Evolutionary conservation across 64 coral and sea anemone genomes (phyloP).

Genomic region (Acropora tenuis): DNA sequence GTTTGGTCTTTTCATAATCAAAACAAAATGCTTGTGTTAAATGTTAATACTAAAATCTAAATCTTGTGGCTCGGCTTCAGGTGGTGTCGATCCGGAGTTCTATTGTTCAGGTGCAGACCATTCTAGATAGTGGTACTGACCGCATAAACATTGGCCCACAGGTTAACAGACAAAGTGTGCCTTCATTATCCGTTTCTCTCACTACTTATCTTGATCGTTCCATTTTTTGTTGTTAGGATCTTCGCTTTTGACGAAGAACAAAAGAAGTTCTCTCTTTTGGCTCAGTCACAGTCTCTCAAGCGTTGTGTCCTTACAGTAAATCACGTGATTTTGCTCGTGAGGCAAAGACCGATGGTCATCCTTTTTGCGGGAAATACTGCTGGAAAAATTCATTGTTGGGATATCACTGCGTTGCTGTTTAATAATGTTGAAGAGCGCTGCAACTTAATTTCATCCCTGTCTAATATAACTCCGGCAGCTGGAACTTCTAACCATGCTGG

Average conservation of each 20-base stretch:
- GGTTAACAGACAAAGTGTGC: too few relatives aligned
- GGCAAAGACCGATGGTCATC: slow-evolving; percentile 41
- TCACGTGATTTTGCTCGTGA: slow-evolving; percentile 25
- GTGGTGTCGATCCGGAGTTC: too few relatives aligned
- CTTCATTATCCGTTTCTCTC: too few relatives aligned
- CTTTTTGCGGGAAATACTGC: slow-evolving; percentile 90
- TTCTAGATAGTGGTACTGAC: too few relatives aligned
- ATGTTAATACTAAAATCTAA: too few relatives aligned
- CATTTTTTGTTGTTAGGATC: slow-evolving; percentile 16
- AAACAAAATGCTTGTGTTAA: too few relatives aligned
- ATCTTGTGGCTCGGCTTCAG: too few relatives aligned
- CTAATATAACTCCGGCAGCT: neutral
- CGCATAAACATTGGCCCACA: too few relatives aligned
- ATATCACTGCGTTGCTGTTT: slow-evolving; percentile 63
- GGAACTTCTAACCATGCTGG: neutral
- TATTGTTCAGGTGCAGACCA: too few relatives aligned
- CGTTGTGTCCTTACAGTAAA: slow-evolving; percentile 77
- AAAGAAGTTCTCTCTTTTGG: slow-evolving; percentile 61
- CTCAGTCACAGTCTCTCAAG: slow-evolving; percentile 73
- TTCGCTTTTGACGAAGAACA: slow-evolving; percentile 40
- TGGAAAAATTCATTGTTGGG: slow-evolving; percentile 83
- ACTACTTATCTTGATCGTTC: neutral
- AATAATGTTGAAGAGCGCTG: slow-evolving; percentile 59
- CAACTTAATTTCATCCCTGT: neutral
- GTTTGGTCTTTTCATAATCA: too few relatives aligned